Evolutionary conservation across 2,797 vertebrate species (phyloP).

Genomic region (Podarcis siculus): DNA sequence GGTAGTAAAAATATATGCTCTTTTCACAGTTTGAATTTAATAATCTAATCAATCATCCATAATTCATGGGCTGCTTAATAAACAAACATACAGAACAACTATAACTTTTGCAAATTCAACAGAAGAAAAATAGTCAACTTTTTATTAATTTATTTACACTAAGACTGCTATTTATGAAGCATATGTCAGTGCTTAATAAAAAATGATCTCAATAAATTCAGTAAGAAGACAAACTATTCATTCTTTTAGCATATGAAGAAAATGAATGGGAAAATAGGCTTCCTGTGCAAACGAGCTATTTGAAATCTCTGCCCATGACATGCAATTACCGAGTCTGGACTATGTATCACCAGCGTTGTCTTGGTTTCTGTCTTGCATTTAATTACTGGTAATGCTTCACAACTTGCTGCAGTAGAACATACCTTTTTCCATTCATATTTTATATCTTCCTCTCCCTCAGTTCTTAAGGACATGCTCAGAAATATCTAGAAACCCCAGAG

Average conservation of each 20-base stretch:
- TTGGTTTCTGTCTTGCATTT: conserved; percentile 40
- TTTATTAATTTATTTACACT: conserved; percentile 20
- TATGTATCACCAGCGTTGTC: conserved; percentile 26
- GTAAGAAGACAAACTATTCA: conserved; percentile 34
- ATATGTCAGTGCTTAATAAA: conserved; percentile 16
- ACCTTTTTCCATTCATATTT: conserved; percentile 27
- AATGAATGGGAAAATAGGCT: conserved; percentile 42
- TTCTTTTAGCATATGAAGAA: conserved; percentile 56
- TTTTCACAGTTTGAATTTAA: not conserved
- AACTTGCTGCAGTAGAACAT: conserved; percentile 46
- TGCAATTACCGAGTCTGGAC: not conserved
- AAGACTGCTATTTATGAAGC: not conserved
- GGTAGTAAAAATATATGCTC: not conserved
- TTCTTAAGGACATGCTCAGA: conserved; percentile 38
- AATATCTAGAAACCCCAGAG: conserved; percentile 43
- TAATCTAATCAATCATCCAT: not conserved
- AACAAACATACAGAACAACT: not conserved
- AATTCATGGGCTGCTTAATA: not conserved
- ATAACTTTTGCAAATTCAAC: not conserved
- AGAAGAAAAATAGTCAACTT: not conserved
- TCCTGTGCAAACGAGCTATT: conserved; percentile 64
- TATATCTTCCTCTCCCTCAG: conserved; percentile 14
- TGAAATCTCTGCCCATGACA: conserved; percentile 47
- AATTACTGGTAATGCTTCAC: conserved; percentile 24
- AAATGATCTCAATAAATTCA: conserved; percentile 52